These are phyloP conservation scores for Drosophila nigromelanica DNA, from an alignment of 1,140 invertebrate species.

Conservation along the genomic window DNA sequence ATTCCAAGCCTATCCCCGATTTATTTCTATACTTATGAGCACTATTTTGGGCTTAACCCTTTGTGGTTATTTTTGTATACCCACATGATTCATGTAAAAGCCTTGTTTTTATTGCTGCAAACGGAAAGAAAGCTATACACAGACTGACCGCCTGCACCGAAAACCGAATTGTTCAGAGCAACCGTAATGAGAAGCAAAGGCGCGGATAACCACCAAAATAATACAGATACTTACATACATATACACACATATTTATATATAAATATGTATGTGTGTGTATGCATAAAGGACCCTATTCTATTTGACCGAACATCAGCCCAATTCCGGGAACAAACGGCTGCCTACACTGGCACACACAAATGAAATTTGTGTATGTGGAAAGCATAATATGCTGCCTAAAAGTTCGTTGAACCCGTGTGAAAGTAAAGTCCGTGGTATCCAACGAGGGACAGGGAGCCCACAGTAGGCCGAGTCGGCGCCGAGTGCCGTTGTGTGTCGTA, in stretches of 20 bases:
- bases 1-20: too few relatives aligned
- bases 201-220: constrained; percentile 65
- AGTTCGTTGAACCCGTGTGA: constrained; percentile 75
- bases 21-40: too few relatives aligned
- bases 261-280: neutral
- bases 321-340: constrained; percentile 34
- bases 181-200: constrained; percentile 50
- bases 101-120: constrained; percentile 41
- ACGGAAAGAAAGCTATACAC: constrained; percentile 54
- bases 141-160: too few relatives aligned
- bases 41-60: neutral
- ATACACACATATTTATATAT: constrained; percentile 1
- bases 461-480: constrained; percentile 50
- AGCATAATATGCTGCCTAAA: constrained; percentile 73
- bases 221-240: constrained; percentile 51
- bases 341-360: constrained; percentile 26
- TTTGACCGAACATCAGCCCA: constrained; percentile 18
- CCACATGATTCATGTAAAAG: constrained; percentile 40
- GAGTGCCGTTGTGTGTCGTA: constrained; percentile 76
- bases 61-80: constrained; percentile 8
- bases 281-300: constrained; percentile 27
- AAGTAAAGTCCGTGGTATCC: constrained; percentile 53
- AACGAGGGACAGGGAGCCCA: constrained; percentile 33
- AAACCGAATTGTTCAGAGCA: constrained; percentile 60
- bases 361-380: constrained; percentile 22